Evolutionary conservation across 2,888 invertebrate species (phyloP).

Genomic region (Neoaliturus tenellus): DNA sequence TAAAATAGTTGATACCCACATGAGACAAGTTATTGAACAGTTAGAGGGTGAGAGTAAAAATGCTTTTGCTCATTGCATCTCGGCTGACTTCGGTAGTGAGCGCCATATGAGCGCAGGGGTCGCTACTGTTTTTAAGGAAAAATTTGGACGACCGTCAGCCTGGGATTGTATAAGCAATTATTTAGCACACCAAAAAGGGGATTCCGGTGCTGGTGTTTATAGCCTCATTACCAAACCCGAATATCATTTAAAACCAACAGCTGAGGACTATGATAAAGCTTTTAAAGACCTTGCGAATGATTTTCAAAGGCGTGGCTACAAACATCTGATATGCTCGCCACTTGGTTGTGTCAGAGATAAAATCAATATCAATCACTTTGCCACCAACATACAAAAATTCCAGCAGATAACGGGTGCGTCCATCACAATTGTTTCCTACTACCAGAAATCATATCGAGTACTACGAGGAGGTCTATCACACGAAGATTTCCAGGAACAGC

Average conservation of each 20-base stretch:
- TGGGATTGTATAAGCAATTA: slow-evolving; percentile 4
- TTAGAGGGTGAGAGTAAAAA: not conserved
- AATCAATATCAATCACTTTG: not conserved
- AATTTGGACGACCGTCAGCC: slow-evolving; percentile 20
- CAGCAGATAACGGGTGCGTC: not conserved
- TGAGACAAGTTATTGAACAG: slow-evolving; percentile 9
- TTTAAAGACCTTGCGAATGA: not conserved
- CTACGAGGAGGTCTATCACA: slow-evolving; percentile 8
- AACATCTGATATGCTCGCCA: slow-evolving; percentile 18
- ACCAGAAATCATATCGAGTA: slow-evolving; percentile 8
- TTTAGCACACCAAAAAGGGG: slow-evolving; percentile 2
- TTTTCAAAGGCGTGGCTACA: slow-evolving; percentile 14
- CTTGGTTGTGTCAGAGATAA: slow-evolving; percentile 22
- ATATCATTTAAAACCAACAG: slow-evolving; percentile 10
- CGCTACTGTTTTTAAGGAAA: slow-evolving; percentile 17
- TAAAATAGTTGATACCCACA: slow-evolving; percentile 18
- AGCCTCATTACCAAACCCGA: slow-evolving; percentile 1
- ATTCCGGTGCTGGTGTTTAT: slow-evolving; percentile 8
- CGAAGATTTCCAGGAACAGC: not conserved
- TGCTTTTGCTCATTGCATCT: slow-evolving; percentile 10
- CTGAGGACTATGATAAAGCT: not conserved
- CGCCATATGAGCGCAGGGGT: slow-evolving; percentile 29
- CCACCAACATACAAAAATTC: not conserved
- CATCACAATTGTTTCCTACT: slow-evolving; percentile 12
- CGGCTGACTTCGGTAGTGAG: not conserved